These are phyloP conservation scores for Oxystoma pomonae DNA, from an alignment of 2,888 invertebrate genomes.

Conservation along the genomic window DNA sequence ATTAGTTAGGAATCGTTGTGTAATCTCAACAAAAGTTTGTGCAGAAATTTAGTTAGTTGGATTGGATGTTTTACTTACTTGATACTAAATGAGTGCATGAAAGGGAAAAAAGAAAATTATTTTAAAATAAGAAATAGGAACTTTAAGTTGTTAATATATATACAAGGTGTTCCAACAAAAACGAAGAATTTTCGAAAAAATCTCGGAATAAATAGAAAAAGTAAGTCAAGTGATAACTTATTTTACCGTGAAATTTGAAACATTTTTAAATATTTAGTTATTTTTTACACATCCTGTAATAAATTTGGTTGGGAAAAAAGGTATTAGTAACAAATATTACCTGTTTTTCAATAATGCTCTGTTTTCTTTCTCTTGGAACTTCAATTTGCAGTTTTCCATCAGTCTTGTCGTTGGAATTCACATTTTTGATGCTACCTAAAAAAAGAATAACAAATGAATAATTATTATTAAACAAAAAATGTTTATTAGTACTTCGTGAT, in stretches of 20 bases:
- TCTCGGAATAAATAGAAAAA: no score
- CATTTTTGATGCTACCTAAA: slow-evolving; percentile 32
- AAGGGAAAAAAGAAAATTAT: slow-evolving; percentile 4
- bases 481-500: no score
- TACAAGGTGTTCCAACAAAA: no score
- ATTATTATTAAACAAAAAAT: no score
- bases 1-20: background rate
- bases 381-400: slow-evolving; percentile 44
- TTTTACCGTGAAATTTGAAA: no score
- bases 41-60: background rate
- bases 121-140: no score
- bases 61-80: slow-evolving; percentile 46
- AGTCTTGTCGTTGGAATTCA: slow-evolving; percentile 28
- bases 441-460: no score
- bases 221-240: no score
- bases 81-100: slow-evolving; percentile 47
- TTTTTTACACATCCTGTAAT: no score
- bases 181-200: no score
- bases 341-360: slow-evolving; percentile 79
- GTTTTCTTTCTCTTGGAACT: slow-evolving; percentile 44
- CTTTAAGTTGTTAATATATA: no score
- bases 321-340: slow-evolving; percentile 54
- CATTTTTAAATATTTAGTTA: no score
- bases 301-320: slow-evolving; percentile 27
- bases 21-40: background rate